Evolutionary conservation across 1,140 invertebrate genomes (phyloP).

Genomic region (Philopotamus ludificatus): DNA sequence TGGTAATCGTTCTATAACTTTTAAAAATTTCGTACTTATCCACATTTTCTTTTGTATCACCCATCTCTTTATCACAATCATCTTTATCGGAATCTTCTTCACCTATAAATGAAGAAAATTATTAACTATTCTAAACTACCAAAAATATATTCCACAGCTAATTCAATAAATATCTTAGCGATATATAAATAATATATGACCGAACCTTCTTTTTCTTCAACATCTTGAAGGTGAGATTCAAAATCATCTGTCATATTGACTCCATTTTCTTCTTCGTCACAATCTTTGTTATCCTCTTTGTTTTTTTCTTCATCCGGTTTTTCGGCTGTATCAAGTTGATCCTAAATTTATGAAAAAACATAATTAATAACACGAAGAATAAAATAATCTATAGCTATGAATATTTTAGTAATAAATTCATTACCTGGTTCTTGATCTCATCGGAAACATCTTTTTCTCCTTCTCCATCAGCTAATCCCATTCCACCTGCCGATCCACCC

Average conservation of each 20-base stretch:
- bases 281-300: constrained; percentile 73
- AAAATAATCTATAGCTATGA: not conserved
- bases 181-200: not conserved
- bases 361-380: not conserved
- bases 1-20: constrained; percentile 3
- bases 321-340: constrained; percentile 89
- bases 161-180: no score
- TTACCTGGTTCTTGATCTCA: constrained; percentile 72
- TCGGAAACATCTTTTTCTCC: constrained; percentile 95
- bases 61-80: constrained; percentile 92
- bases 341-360: constrained; percentile 55
- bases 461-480: constrained; percentile 90
- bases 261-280: constrained; percentile 89
- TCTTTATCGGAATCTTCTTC: constrained; percentile 65
- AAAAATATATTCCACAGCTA: no score
- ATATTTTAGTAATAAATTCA: not conserved
- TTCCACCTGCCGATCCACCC: constrained; percentile 64
- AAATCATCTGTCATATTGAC: constrained; percentile 94
- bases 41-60: constrained; percentile 80
- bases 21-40: constrained; percentile 67
- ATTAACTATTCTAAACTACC: no score
- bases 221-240: constrained; percentile 67
- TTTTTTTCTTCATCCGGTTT: constrained; percentile 72
- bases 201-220: constrained; percentile 65
- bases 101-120: constrained; percentile 42